Conservation (phyloP, 2,797 vertebrate genomes). For the Tinamus major region DNA sequence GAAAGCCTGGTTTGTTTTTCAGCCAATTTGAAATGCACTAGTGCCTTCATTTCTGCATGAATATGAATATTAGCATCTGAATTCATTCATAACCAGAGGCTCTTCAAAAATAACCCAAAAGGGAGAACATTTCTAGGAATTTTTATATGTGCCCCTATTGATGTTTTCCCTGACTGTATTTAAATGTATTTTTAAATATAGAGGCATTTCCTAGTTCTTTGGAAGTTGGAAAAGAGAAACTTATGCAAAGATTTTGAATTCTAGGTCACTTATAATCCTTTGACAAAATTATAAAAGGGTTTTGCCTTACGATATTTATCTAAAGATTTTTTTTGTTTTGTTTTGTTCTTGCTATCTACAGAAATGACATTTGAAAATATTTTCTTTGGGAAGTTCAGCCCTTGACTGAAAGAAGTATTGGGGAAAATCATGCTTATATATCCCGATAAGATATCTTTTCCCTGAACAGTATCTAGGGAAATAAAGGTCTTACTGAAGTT, state of each 20-base stretch:
- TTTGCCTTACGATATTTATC: neutral
- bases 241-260: neutral
- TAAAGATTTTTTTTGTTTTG: neutral
- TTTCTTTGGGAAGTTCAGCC: neutral
- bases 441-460: neutral
- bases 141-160: neutral
- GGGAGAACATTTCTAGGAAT: neutral
- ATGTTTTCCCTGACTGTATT: neutral
- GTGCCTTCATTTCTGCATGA: neutral
- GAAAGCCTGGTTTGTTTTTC: constrained; percentile 2
- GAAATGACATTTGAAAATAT: neutral
- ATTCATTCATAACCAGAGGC: neutral
- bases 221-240: neutral
- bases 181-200: neutral
- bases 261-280: neutral
- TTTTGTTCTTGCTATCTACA: neutral
- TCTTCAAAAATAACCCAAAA: neutral
- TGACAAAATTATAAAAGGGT: neutral
- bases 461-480: neutral
- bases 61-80: neutral
- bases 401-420: neutral
- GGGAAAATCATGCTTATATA: neutral
- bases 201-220: neutral
- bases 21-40: neutral
- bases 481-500: neutral